Evolutionary conservation across 1,140 invertebrate species (phyloP), one percentile per base, ranked within the genome.

Genomic region (Tetramorium parvispinum): DNA sequence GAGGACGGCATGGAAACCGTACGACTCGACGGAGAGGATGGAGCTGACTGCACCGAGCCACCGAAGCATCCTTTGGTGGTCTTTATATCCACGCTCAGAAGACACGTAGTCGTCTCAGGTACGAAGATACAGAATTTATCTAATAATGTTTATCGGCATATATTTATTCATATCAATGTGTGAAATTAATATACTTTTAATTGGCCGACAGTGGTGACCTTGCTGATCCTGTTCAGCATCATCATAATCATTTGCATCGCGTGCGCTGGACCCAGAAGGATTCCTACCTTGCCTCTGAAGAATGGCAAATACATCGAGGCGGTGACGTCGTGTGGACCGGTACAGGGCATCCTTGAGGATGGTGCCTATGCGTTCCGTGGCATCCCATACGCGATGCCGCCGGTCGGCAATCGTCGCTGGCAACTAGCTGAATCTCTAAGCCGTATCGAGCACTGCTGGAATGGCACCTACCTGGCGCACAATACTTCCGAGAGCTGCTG

Each of bases 371-470:
- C 97, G 2, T 98, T 98, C 94, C 96, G 97, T 24, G 98, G 98
- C 21, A 97, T 99, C 68, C 98, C 98, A 0, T 99, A 98, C 93
- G 98, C 98, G 3, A 91, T 97, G n/a, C 97, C 98, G 13, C 98
- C 98, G 0, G 87, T 97, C 0, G 96, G 95, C 11, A 96, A 97
- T 61, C 95, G 96, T 32, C 96, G 98, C 83, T 98, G 98, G 96
- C 96, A 96, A 55, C 96, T 96, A 5, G 97, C 98, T 0, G 96
- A 97, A 87, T 94, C 96, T 4, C 93, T 97, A 1, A 94, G 96
- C 49, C 95, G 96, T 21, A 95, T 98, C 57, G 96, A 97, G 24
- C 95, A 97, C 75, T 98, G 98, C 92, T 98, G 98, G 98, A 97
- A 97, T 88, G 97, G 96, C 21, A 98, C 97, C 0, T 96, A 97